Evolutionary conservation across 2,888 invertebrate genomes (phyloP), one percentile per base, ranked within the genome.

Genomic region (Taphrorychus bicolor): DNA sequence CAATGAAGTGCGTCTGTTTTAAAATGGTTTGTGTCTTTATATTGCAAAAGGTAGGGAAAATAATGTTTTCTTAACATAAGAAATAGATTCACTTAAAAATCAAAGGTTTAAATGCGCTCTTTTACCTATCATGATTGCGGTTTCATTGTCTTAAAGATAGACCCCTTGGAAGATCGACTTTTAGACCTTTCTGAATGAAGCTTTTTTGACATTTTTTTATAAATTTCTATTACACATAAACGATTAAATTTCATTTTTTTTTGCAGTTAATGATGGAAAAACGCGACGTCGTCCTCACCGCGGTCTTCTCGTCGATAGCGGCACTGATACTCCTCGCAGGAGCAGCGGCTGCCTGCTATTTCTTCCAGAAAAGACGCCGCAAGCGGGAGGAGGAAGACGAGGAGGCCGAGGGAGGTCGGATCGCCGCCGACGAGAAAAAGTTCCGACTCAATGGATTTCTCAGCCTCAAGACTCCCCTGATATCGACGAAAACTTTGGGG

Each of bases 401-500:
- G 58, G 87, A 87, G 59, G 85, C 85, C 63, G 86, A 85, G 61
- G 84, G 85, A 45, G 84, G 84, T 66, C 72, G 73, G 16, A 72
- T 76, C 24, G 67, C 58, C 19, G 83, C 84, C 9, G 76, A 83
- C 66, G 88, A 88, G 76, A 88, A 85, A 73, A 86, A 85, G 69
- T 85, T 83, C 52, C 80, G 85, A 59, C 78, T 87, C 22, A 90
- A 91, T 74, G 90, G 90, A 41, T 89, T 90, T 75, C 84, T 91
- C 60, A 90, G 85, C 75, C 80, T 91, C 75, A 90, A 89, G 81
- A 90, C 91, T 14, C 91, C 91, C 0, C 84, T 91, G 58, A 91
- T 91, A 74, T 89, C 89, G 74, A 91, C 91, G 9, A 91, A 91
- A 78, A 88, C 90, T 19, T 82, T 91, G 62, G 91, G 90, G 91